A percentile compares a stretch with the other conserved stretches of the same genome.
Evolutionary conservation across 2,113 vertebrate species (phyloP).

Genomic region (Electrona antarctica): DNA sequence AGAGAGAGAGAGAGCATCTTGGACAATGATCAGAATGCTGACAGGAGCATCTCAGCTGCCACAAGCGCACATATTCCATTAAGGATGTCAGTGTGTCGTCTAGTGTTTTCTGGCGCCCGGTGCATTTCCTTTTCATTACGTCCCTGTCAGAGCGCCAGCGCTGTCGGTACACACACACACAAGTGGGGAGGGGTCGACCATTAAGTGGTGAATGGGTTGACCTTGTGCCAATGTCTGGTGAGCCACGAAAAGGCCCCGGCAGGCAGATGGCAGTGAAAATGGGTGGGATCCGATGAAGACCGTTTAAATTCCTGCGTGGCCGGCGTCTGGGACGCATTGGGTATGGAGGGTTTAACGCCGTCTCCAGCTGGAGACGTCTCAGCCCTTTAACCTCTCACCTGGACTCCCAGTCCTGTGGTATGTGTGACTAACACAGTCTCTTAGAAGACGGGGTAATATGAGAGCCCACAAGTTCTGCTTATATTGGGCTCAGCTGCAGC

Average conservation of each 20-base stretch:
- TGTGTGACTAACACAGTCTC: slow-evolving; percentile 73
- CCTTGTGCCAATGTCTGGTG: slow-evolving; percentile 46
- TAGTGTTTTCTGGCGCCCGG: slow-evolving; percentile 15
- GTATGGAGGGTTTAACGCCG: slow-evolving; percentile 39
- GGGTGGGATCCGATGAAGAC: slow-evolving; percentile 23
- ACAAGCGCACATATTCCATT: slow-evolving; percentile 31
- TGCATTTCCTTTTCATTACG: slow-evolving; percentile 1
- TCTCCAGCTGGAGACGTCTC: slow-evolving; percentile 67
- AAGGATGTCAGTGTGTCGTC: slow-evolving; percentile 28
- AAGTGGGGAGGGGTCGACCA: slow-evolving; percentile 19
- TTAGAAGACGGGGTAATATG: slow-evolving; percentile 56
- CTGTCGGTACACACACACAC: slow-evolving; percentile 28
- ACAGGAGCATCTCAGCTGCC: slow-evolving; percentile 56
- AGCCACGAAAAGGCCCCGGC: slow-evolving; percentile 45
- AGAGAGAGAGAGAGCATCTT: slow-evolving; percentile 21
- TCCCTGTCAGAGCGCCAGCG: slow-evolving; percentile 26
- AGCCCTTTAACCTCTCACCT: slow-evolving; percentile 62
- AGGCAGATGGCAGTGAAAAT: slow-evolving; percentile 42
- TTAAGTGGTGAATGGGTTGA: slow-evolving; percentile 40
- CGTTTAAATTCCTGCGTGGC: slow-evolving; percentile 51
- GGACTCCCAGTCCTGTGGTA: slow-evolving; percentile 62
- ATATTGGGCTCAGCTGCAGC: slow-evolving; percentile 50
- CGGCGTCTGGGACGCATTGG: slow-evolving; percentile 62
- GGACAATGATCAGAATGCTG: slow-evolving; percentile 60
- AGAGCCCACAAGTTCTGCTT: slow-evolving; percentile 62